Conservation (phyloP, 2,797 vertebrate species). For the Mus spretus region DNA sequence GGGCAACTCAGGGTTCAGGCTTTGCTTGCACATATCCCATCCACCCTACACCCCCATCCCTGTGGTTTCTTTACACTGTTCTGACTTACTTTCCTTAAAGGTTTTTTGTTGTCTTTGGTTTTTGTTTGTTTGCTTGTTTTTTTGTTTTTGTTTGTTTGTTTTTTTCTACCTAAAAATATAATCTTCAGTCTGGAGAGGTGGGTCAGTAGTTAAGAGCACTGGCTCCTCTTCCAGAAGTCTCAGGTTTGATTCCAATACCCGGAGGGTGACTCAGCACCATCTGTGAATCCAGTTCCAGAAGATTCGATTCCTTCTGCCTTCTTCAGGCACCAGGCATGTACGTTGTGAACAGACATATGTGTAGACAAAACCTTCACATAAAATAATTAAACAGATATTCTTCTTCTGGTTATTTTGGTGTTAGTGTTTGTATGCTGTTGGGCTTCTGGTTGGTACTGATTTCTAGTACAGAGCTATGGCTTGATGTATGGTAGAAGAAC, state of each 20-base stretch:
- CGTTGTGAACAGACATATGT: neutral
- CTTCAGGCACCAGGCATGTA: neutral
- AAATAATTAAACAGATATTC: neutral
- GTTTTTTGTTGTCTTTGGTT: no score
- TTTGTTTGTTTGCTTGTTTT: neutral
- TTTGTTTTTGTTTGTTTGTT: neutral
- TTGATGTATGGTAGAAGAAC: neutral
- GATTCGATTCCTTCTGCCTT: no score
- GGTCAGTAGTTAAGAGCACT: neutral
- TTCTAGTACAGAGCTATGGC: neutral
- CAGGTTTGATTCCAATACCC: neutral
- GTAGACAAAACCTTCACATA: neutral
- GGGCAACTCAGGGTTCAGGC: neutral
- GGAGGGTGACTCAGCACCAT: neutral
- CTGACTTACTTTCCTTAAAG: slow-evolving; percentile 22
- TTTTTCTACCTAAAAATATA: neutral
- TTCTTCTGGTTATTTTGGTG: neutral
- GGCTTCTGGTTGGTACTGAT: neutral
- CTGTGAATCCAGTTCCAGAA: neutral
- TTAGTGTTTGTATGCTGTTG: neutral
- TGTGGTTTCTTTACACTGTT: neutral
- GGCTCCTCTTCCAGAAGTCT: neutral
- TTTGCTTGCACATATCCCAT: neutral
- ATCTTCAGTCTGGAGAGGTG: neutral
- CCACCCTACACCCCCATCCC: neutral